These are phyloP conservation scores for Aporophyla lueneburgensis DNA, from an alignment of 2,888 invertebrate genomes.

Conservation along the genomic window DNA sequence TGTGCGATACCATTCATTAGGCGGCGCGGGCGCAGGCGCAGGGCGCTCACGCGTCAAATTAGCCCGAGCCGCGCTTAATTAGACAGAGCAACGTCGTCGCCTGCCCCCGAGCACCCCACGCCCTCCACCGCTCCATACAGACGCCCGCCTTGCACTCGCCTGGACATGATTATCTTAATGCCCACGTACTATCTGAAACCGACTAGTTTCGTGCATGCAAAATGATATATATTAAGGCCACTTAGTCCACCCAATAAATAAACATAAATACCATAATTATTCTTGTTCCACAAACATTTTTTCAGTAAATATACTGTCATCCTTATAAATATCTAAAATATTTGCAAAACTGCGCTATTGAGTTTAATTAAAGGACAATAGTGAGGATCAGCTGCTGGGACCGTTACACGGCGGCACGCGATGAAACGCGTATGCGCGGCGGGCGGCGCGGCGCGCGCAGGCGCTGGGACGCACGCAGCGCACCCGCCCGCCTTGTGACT, in stretches of 20 bases:
- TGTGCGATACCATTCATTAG: conserved; percentile 91
- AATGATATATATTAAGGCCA: conserved; percentile 13
- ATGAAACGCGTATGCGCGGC: conserved; percentile 62
- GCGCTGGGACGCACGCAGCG: conserved; percentile 44
- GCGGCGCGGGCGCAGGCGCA: conserved; percentile 77
- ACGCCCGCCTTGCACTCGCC: conserved; percentile 58
- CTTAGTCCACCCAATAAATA: conserved; percentile 8
- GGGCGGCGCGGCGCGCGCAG: conserved; percentile 45
- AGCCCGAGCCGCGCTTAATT: conserved; percentile 87
- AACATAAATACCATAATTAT: conserved; percentile 14
- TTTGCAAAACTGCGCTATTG: conserved; percentile 68
- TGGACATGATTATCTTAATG: conserved; percentile 61
- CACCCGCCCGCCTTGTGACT: conserved; percentile 69
- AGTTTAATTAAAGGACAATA: conserved; percentile 85
- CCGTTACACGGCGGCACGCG: conserved; percentile 86
- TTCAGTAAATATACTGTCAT: conserved; percentile 29
- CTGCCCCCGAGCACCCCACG: conserved; percentile 69
- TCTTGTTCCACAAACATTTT: conserved; percentile 11
- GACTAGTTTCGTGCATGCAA: conserved; percentile 28
- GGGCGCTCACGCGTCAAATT: conserved; percentile 88
- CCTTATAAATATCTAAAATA: conserved; percentile 66
- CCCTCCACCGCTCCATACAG: conserved; percentile 64
- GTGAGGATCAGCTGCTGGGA: conserved; percentile 84
- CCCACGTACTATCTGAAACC: conserved; percentile 58
- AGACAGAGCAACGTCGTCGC: conserved; percentile 78